Base-by-base conservation (phyloP, 2,113 vertebrate genomes). In the Nothoprocta pentlandii region DNA sequence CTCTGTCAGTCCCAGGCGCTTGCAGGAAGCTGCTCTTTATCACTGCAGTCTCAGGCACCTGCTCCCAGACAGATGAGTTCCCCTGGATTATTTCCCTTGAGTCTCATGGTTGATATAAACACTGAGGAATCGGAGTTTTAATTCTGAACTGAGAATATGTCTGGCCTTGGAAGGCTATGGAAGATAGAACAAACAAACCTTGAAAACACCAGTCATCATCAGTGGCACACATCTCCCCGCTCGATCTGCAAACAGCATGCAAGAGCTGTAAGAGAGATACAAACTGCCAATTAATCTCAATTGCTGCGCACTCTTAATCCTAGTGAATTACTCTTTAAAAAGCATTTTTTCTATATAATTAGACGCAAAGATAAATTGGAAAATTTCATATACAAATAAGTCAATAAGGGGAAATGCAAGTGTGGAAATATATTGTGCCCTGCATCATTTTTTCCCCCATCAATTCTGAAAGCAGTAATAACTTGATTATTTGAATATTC, bases 171-270 rank as follows among this genome's bases (percentile, higher is more conserved):
- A 73, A 46, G 34, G 59, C 67, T 64, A n/a, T 20, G 56, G 44
- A 61, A 64, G 46, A 10, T 9, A 34, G 34, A 44, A 47, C 66
- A 39, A 61, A 39, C 5, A 20, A 56, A 14, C 59, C 69, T n/a
- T 49, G 61, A 17, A 36, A 46, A 39, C 25, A 3, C 6, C 73
- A 59, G 23, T 12, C 4, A 28, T 12, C 4, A 0, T 5, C 3
- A 16, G 79, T 51, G 63, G 46, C 32, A 9, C 1, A 5, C 8
- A 0, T 49, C 34, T 36, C 76, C 59, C 64, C 63, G 58, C 64
- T 3, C 4, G 42, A 7, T 47, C 75, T n/a, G 59, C 71, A 44
- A 34, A 15, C 12, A 10, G 67, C 73, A 16, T 21, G 59, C 28
- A 59, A 80, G 69, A 58, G 69, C 69, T 53, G 59, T 1, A 34